Evolutionary conservation across 2,113 vertebrate species (phyloP), one percentile per base, ranked within the genome.

Genomic region (Chitala chitala): DNA sequence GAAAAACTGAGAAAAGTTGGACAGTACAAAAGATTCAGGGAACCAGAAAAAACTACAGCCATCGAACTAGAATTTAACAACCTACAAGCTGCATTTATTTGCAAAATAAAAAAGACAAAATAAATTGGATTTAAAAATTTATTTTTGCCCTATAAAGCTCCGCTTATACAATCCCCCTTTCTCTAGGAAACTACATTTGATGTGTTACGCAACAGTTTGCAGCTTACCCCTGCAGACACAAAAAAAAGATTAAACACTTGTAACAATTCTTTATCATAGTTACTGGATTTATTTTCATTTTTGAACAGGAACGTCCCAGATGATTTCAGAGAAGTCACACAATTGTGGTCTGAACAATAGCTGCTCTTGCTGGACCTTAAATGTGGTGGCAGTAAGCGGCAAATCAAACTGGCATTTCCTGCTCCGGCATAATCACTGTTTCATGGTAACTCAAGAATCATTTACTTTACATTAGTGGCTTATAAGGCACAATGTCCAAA

Each of bases 121-220:
- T 24, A 68, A 68, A 68, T 68, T 63, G 33, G 33, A 63, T 38
- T 63, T 63, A 36, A n/a, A 4, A n/a, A 63, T 63, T n/a, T 59
- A 15, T 48, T 48, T 15, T 20, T n/a, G 2, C 2, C 42, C 42
- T 3, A 68, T 46, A 68, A 68, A 20, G 26, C 63, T 42, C 20
- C 36, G 31, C 33, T 64, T 44, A 68, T 68, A n/a, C 64, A 68
- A 29, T 42, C 24, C 38, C 17, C 42, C 13, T n/a, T 17, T 7
- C 53, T 12, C 44, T 12, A 55, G n/a, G 53, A 55, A 55, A 55
- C 53, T 42, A 48, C 64, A 68, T 26, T 12, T 46, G 24, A 46
- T 68, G 42, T 7, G 15, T 68, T 68, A 48, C 42, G 10, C 5
- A 68, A 68, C 64, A 55, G 15, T 6, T 55, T 55, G 20, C 53